Base-by-base conservation (phyloP, 2,888 invertebrate genomes). In the Campopleginae sp. region DNA sequence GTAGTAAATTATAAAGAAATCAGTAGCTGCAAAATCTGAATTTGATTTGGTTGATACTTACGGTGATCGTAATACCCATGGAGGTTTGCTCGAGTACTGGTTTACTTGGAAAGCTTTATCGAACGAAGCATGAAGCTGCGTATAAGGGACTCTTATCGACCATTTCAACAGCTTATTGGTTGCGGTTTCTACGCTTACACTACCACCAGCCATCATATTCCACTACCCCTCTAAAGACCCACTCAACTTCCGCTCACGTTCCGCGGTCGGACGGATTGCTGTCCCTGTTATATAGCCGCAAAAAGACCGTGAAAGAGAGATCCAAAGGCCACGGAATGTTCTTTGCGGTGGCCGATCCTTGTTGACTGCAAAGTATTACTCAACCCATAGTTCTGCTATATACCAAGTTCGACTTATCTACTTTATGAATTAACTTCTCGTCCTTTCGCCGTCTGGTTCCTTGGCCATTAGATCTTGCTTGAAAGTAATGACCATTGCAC, bases 121-220 rank as follows among this genome's bases (percentile, higher is more conserved):
- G 33, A 5, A 31, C 14, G 8, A 61, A 63, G 17, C 48, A 51
- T 1, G 44, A 27, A 51, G 27, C 14, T 70, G 10, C 48, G 17
- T 65, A 17, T 44, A 70, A 17, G 58, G 23, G 44, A 42, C n/a
- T 42, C 38, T n/a, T 14, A 68, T 72, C 61, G 63, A 38, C 42
- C 17, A 66, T 61, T 54, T 63, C 84, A 87, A 90, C 87, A 86
- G 87, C 87, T 91, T 91, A 91, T 91, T 90, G 90, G 86, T 88
- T 87, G 88, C 86, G 88, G 87, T 88, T 89, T 87, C 83, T 86
- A 51, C 12, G 77, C 44, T 77, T 38, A 27, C 51, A 75, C 71
- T 87, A 80, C 84, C 84, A 76, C 72, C 44, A 82, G 68, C 86
- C 74, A 86, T 76, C 85, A 51, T 72, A 66, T 38, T 14, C 27